Evolutionary conservation across 2,113 vertebrate genomes (phyloP).

Genomic region (Tenrec ecaudatus): DNA sequence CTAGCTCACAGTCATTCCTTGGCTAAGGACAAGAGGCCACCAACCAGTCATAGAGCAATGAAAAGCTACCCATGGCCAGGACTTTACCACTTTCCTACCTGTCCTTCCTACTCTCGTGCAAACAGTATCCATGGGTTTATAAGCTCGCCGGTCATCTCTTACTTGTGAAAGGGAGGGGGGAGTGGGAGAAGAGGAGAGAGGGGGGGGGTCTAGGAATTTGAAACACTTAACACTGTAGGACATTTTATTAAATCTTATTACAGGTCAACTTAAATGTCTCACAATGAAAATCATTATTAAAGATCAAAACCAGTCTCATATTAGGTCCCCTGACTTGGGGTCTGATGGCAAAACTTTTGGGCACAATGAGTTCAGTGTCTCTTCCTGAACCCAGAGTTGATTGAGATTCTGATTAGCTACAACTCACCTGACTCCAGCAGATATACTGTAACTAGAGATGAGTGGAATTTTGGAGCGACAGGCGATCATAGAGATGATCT

Average conservation of each 20-base stretch:
- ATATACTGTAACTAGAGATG: conserved; percentile 3
- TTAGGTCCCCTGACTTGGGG: neutral
- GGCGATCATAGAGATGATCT: neutral
- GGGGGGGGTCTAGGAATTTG: no score
- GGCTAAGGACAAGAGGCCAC: no score
- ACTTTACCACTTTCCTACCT: neutral
- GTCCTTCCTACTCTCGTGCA: neutral
- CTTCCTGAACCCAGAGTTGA: neutral
- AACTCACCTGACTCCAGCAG: neutral
- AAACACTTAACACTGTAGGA: neutral
- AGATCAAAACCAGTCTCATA: neutral
- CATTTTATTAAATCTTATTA: conserved; percentile 23
- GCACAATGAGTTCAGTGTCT: conserved; percentile 29
- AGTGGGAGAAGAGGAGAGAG: neutral
- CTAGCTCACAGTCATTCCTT: neutral
- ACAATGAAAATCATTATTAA: neutral
- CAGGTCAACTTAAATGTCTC: neutral
- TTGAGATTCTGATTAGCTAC: conserved; percentile 31
- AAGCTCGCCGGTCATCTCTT: neutral
- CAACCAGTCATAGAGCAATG: neutral
- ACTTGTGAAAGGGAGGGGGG: neutral
- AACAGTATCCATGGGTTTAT: neutral
- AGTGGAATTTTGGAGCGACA: neutral
- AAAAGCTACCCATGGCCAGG: neutral
- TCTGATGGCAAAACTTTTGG: neutral